phyloP scores from a whole-genome alignment of 2,888 invertebrate species.

The Mythimna vitellina region DNA sequence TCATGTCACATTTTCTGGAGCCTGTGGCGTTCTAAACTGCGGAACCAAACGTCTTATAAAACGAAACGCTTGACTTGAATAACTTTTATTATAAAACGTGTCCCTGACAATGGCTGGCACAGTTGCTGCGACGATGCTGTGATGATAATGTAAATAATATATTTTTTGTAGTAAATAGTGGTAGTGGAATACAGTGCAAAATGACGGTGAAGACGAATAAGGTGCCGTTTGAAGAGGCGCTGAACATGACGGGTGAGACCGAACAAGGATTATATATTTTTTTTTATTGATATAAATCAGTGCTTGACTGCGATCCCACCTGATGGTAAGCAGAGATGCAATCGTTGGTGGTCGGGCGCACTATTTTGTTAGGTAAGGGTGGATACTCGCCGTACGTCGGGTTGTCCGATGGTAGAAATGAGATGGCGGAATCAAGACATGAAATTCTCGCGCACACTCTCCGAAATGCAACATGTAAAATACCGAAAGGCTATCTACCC shows the following conservation, averaged over 20 bases:
- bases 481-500: no score
- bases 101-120: slow-evolving; percentile 14
- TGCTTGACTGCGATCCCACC: no score
- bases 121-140: slow-evolving; percentile 16
- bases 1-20: not conserved
- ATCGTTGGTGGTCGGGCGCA: no score
- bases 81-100: slow-evolving; percentile 37
- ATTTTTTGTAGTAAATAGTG: slow-evolving; percentile 17
- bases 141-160: slow-evolving; percentile 23
- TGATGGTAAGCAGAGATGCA: no score
- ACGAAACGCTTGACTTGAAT: slow-evolving; percentile 29
- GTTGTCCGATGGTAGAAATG: no score
- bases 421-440: no score
- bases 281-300: no score
- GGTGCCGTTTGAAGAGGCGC: slow-evolving; percentile 44
- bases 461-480: no score
- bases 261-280: not conserved
- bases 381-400: no score
- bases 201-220: slow-evolving; percentile 45
- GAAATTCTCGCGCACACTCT: no score
- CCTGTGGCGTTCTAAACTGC: not conserved
- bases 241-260: slow-evolving; percentile 46
- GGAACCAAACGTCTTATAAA: slow-evolving; percentile 22
- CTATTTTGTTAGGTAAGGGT: no score
- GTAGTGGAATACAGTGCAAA: slow-evolving; percentile 34